Evolutionary conservation across 2,797 vertebrate genomes (phyloP).

Genomic region (Fistularia tabacaria): DNA sequence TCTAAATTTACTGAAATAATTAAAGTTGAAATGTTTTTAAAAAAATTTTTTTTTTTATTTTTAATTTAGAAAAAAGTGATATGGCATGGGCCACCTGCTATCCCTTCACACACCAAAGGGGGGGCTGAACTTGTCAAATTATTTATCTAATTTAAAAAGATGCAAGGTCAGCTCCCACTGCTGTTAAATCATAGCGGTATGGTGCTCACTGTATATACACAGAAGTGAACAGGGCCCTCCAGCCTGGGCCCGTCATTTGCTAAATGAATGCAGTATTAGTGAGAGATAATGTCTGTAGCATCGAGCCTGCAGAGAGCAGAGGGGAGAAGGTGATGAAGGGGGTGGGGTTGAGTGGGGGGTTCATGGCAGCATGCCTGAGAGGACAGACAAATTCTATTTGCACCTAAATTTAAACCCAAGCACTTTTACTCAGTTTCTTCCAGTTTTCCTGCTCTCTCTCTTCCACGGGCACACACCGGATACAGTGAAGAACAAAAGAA

Average conservation of each 20-base stretch:
- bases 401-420: slow-evolving; percentile 53
- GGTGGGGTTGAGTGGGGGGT: slow-evolving; percentile 25
- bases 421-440: slow-evolving; percentile 37
- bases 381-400: slow-evolving; percentile 57
- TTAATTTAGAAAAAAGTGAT: too few species aligned
- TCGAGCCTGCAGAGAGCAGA: slow-evolving; percentile 32
- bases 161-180: too few species aligned
- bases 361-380: slow-evolving; percentile 35
- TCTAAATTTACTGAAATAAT: too few species aligned
- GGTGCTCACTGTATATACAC: slow-evolving; percentile 15
- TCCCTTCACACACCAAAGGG: too few species aligned
- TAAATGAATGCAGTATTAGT: slow-evolving; percentile 32
- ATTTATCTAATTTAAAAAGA: too few species aligned
- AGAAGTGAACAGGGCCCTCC: slow-evolving; percentile 25
- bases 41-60: too few species aligned
- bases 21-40: too few species aligned
- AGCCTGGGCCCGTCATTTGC: slow-evolving; percentile 3
- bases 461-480: not conserved
- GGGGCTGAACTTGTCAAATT: too few species aligned
- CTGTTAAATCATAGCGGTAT: slow-evolving; percentile 32
- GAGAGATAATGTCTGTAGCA: slow-evolving; percentile 37
- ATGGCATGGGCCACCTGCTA: too few species aligned
- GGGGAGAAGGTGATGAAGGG: slow-evolving; percentile 57
- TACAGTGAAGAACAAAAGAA: slow-evolving; percentile 2
- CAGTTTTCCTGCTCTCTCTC: slow-evolving; percentile 4